Percentiles rank a stretch among this genome's conserved stretches.
phyloP scores from a whole-genome alignment of 53 echinoderm and acorn worm genomes.

The Mesocentrotus franciscanus region DNA sequence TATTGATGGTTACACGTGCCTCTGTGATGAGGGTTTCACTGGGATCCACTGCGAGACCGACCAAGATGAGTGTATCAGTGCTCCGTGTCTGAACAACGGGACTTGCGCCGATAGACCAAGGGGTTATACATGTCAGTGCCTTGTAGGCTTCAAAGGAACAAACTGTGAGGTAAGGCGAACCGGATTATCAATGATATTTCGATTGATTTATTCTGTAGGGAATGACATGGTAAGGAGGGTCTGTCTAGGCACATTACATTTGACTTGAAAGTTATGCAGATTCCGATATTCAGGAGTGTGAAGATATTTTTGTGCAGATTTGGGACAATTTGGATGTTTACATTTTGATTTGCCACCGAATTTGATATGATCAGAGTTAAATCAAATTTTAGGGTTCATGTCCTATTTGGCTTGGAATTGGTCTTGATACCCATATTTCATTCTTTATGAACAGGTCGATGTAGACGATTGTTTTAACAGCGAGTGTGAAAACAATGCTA shows the following conservation, averaged over 20 bases:
- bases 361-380: too few relatives aligned
- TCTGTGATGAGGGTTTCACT: slow-evolving; percentile 26
- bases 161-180: slow-evolving; percentile 41
- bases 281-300: too few relatives aligned
- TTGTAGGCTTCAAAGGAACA: slow-evolving; percentile 9
- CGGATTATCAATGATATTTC: background rate
- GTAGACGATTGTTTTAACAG: slow-evolving; percentile 36
- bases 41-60: slow-evolving; percentile 46
- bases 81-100: slow-evolving; percentile 44
- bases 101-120: slow-evolving; percentile 41
- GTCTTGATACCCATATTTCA: too few relatives aligned
- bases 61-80: slow-evolving; percentile 23
- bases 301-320: too few relatives aligned
- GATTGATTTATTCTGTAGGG: background rate
- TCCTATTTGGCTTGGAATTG: too few relatives aligned
- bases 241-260: too few relatives aligned
- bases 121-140: slow-evolving; percentile 36
- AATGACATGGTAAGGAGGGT: too few relatives aligned
- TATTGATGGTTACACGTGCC: slow-evolving; percentile 47
- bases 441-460: background rate
- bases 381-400: too few relatives aligned
- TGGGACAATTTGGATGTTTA: too few relatives aligned
- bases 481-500: slow-evolving; percentile 52
- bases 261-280: too few relatives aligned
- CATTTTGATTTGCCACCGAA: too few relatives aligned